Conservation (phyloP, 2,888 invertebrate genomes). For the Ectemnius continuus region DNA sequence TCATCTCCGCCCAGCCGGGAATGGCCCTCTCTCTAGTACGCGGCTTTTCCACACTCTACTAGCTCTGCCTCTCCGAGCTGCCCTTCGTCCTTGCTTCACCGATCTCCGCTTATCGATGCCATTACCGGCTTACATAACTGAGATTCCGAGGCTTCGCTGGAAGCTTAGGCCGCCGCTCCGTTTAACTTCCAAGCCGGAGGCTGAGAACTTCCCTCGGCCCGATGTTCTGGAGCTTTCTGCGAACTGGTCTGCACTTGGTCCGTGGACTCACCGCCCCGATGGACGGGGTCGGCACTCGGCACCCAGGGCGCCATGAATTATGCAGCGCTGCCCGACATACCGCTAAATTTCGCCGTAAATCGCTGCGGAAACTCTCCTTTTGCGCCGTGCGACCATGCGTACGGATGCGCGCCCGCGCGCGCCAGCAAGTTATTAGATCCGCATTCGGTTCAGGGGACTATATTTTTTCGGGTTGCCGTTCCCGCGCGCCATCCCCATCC, state of each 20-base stretch:
- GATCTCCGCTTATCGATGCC: not conserved
- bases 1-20: slow-evolving; percentile 61
- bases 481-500: not conserved
- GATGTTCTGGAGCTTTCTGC: slow-evolving; percentile 38
- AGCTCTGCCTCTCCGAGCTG: not conserved
- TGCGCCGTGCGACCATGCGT: slow-evolving; percentile 24
- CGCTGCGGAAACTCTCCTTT: slow-evolving; percentile 52
- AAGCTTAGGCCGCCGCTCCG: slow-evolving; percentile 10
- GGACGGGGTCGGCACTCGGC: slow-evolving; percentile 55
- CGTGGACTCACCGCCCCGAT: slow-evolving; percentile 42
- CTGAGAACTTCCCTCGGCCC: slow-evolving; percentile 39
- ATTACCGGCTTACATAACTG: slow-evolving; percentile 29
- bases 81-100: slow-evolving; percentile 1
- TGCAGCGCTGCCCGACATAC: slow-evolving; percentile 56
- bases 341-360: slow-evolving; percentile 59
- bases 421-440: slow-evolving; percentile 54
- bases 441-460: slow-evolving; percentile 46
- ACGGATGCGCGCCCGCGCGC: slow-evolving; percentile 46
- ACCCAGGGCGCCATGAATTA: slow-evolving; percentile 57
- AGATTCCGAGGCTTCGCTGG: not conserved
- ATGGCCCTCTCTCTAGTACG: not conserved
- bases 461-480: slow-evolving; percentile 37
- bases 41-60: not conserved
- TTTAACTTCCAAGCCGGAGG: slow-evolving; percentile 1
- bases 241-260: slow-evolving; percentile 47